Evolutionary conservation across 2,888 invertebrate species (phyloP), one percentile per base, ranked within the genome.

Genomic region (Pseudanteris insignis): DNA sequence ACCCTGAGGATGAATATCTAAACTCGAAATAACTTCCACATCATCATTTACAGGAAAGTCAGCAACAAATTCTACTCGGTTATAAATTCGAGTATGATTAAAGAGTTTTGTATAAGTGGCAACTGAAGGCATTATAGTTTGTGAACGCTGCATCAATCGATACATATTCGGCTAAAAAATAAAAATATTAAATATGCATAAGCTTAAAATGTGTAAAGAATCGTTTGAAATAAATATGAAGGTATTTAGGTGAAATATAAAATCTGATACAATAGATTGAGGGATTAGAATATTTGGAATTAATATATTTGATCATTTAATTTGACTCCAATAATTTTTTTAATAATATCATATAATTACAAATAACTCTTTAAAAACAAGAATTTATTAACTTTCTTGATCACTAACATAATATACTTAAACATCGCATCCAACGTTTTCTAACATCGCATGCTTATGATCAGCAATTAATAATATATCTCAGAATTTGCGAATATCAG

Each of bases 1-100:
- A 10, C 94, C 92, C 76, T 92, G 89, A 0, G 94, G 94, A 79
- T 94, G 94, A 61, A 94, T 87, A 85, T 92, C 89, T 57, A 96
- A 82, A 1, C 95, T 92, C 67, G 93, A 91, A 63, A 96, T 91
- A 48, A 94, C 91, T 79, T 94, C 93, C 0, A 95, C 94, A 63
- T 93, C 91, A 75, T 94, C 91, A 1, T 86, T 86, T 2, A 83
- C 82, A 0, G 95, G 94, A 81, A 96, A 96, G 82, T 96, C 96
- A 0, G 90, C 88, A 8, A 96, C 86, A 72, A 96, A 88, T 80
- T 96, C 96, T 2, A 96, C 88, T 29, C 95, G 84, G 81, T 96
- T 96, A 67, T 89, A 85, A 68, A 85, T 86, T 43, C 91, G 85
- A 43, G 83, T 84, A 33, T 84, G 83, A 25, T 89, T 88, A 77